Conservation (phyloP, 2,113 vertebrate genomes). For the Oryzias curvinotus region DNA sequence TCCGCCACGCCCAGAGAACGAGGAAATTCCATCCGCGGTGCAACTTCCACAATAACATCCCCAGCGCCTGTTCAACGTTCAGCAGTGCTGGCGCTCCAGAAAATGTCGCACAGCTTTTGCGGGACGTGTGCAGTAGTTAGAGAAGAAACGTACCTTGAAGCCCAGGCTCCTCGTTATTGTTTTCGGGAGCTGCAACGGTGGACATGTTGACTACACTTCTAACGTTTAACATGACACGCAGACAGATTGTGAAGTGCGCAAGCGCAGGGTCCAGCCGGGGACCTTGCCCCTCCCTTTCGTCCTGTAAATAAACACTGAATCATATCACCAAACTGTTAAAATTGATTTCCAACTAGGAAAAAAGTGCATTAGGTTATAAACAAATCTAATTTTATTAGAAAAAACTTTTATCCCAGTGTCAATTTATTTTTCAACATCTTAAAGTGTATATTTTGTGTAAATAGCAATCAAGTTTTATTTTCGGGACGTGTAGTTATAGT, state of each 20-base stretch:
- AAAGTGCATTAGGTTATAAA: no score
- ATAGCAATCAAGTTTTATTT: no score
- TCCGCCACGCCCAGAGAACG: constrained; percentile 51
- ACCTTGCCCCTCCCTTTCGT: no score
- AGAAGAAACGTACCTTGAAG: constrained; percentile 73
- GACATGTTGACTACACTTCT: constrained; percentile 77
- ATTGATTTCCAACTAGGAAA: no score
- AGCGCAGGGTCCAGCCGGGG: constrained; percentile 26
- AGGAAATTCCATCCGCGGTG: constrained; percentile 66
- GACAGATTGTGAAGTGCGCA: constrained; percentile 46
- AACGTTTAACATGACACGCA: constrained; percentile 67
- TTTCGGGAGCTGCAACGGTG: constrained; percentile 72
- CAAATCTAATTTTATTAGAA: no score
- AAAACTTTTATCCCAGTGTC: no score
- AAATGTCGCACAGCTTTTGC: not conserved
- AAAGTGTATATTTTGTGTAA: no score
- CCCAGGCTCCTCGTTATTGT: constrained; percentile 79
- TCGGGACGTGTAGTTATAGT: no score
- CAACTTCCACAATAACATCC: constrained; percentile 64
- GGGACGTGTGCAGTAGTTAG: rapidly evolving
- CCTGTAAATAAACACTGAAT: no score
- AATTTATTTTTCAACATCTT: no score
- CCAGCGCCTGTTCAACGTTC: not conserved
- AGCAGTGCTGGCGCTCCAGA: not conserved
- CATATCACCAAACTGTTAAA: no score